phyloP scores from a whole-genome alignment of 2,113 vertebrate genomes.

The Apodemus speciosus region DNA sequence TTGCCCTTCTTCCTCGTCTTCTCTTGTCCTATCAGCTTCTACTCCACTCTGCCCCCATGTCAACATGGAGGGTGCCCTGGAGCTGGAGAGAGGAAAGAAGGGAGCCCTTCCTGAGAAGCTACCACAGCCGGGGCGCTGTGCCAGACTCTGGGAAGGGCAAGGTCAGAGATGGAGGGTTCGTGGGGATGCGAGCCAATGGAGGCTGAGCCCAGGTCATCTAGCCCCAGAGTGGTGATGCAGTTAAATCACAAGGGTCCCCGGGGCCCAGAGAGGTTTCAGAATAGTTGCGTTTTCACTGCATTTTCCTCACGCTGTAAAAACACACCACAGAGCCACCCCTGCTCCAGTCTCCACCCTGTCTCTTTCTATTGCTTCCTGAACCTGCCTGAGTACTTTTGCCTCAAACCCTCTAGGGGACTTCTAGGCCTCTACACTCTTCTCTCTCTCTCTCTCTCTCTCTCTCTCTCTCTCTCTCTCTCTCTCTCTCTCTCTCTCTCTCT shows the following conservation, averaged over 20 bases:
- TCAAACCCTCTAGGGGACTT: background rate
- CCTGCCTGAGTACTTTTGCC: background rate
- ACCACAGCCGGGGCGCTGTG: background rate
- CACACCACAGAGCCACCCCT: background rate
- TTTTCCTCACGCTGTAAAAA: background rate
- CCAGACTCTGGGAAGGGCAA: background rate
- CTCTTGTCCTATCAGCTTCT: constrained; percentile 6
- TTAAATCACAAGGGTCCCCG: background rate
- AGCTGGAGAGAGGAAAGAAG: background rate
- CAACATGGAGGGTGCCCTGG: background rate
- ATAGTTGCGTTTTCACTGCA: background rate
- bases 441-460: background rate
- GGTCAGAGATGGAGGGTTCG: background rate
- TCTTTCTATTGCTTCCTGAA: background rate
- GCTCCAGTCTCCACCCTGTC: background rate
- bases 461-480: too few relatives aligned
- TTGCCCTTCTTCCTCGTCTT: background rate
- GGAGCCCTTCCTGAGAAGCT: background rate
- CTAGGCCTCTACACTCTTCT: background rate
- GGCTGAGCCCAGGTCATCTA: fast-evolving
- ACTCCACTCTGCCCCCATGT: background rate
- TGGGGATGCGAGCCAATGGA: fast-evolving
- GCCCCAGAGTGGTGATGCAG: background rate
- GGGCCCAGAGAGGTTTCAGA: background rate
- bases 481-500: too few relatives aligned